These are phyloP conservation scores for Poeciliopsis gracilis DNA, from an alignment of 2,797 vertebrate genomes.

Conservation along the genomic window DNA sequence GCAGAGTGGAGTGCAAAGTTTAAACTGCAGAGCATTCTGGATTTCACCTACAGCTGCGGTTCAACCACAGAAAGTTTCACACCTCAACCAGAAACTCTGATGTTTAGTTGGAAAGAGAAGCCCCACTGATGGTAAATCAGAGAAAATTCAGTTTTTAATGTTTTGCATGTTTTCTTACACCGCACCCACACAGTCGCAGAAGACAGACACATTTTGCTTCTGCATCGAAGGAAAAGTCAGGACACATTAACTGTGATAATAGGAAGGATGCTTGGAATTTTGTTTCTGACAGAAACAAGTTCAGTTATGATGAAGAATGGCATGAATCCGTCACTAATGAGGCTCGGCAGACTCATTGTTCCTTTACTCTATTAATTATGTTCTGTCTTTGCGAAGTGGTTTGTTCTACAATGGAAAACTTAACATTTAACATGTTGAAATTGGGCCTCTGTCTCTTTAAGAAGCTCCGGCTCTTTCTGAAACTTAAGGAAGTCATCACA, in stretches of 20 bases:
- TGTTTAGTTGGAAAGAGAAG: not conserved
- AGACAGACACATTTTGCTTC: not conserved
- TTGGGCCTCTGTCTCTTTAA: too few relatives aligned
- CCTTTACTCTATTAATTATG: not conserved
- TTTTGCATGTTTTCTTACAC: not conserved
- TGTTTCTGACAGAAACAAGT: not conserved
- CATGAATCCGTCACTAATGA: not conserved
- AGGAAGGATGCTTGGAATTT: not conserved
- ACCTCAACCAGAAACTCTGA: not conserved
- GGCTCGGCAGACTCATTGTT: too few relatives aligned
- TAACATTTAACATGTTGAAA: too few relatives aligned
- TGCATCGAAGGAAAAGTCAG: not conserved
- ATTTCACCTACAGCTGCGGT: conserved; percentile 15
- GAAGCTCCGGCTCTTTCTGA: too few relatives aligned
- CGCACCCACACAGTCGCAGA: not conserved
- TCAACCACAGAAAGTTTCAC: conserved; percentile 10
- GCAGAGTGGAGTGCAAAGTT: conserved; percentile 11
- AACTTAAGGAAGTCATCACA: too few relatives aligned
- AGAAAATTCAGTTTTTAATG: not conserved
- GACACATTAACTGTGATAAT: not conserved
- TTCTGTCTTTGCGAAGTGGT: not conserved
- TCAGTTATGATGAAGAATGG: not conserved
- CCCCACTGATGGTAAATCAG: not conserved
- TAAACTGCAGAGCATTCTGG: not conserved
- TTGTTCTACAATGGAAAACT: not conserved